Evolutionary conservation across 2,113 vertebrate species (phyloP).

Genomic region (Ceyx margarethae): DNA sequence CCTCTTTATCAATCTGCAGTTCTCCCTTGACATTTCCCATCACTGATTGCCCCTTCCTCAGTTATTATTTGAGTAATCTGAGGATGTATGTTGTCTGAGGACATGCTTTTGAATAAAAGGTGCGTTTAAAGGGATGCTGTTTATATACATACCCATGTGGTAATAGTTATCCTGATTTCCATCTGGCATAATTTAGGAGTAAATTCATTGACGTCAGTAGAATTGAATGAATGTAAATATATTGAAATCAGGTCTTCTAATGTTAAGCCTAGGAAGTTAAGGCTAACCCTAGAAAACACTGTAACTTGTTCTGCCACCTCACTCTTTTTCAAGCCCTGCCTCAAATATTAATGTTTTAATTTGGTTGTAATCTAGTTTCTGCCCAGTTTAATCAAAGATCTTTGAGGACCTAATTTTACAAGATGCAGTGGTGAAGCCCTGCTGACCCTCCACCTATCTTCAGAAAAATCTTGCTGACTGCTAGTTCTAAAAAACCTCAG

Average conservation of each 20-base stretch:
- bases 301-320: neutral
- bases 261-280: constrained; percentile 1
- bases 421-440: constrained; percentile 8
- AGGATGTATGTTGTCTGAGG: neutral
- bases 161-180: neutral
- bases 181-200: constrained; percentile 15
- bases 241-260: neutral
- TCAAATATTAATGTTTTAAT: neutral
- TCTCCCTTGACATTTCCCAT: neutral
- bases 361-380: neutral
- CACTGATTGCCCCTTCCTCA: neutral
- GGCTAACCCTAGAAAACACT: neutral
- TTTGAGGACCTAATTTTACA: neutral
- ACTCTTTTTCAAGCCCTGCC: neutral
- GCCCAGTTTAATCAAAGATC: constrained; percentile 14
- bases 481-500: neutral
- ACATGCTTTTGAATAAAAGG: neutral
- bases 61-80: neutral
- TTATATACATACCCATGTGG: neutral
- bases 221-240: constrained; percentile 1
- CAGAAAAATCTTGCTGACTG: neutral
- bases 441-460: neutral
- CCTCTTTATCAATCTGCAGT: neutral
- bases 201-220: constrained; percentile 2
- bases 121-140: neutral